phyloP scores from a whole-genome alignment of 1,140 invertebrate species.

The Holotrichia oblita region DNA sequence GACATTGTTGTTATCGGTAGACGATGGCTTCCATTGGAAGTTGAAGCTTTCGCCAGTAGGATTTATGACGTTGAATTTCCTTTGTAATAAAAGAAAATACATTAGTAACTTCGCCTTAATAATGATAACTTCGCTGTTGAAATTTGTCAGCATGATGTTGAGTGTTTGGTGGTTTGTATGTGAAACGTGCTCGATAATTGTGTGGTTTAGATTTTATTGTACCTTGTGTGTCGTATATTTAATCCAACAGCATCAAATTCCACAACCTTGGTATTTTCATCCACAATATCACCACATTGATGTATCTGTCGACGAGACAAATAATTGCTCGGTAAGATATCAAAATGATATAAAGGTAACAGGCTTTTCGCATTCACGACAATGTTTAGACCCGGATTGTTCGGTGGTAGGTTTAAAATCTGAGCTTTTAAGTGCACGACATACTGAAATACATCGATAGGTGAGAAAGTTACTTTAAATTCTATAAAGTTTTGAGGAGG shows the following conservation, averaged over 20 bases:
- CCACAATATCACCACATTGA: constrained; percentile 44
- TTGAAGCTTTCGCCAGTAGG: constrained; percentile 59
- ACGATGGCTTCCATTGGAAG: constrained; percentile 58
- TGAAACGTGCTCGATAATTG: no score
- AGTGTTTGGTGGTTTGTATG: no score
- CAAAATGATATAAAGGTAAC: constrained; percentile 62
- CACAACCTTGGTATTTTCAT: constrained; percentile 57
- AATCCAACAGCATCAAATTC: no score
- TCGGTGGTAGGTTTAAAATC: constrained; percentile 47
- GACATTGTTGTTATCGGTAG: constrained; percentile 45
- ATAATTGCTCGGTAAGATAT: constrained; percentile 60
- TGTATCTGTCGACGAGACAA: constrained; percentile 51
- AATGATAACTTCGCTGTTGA: no score
- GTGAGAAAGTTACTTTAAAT: constrained; percentile 51
- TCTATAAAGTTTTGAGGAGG: constrained; percentile 36
- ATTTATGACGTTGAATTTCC: constrained; percentile 60
- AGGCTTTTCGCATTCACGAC: constrained; percentile 55
- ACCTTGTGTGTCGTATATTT: constrained; percentile 48
- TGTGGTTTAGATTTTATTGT: no score
- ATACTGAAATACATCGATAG: constrained; percentile 47
- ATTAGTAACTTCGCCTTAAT: no score
- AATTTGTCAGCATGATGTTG: no score
- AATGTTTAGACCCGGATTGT: constrained; percentile 44
- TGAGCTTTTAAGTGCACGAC: constrained; percentile 41
- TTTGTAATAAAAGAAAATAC: constrained; percentile 46